Evolutionary conservation across 2,888 invertebrate genomes (phyloP).

Genomic region (Eupithecia tripunctaria): DNA sequence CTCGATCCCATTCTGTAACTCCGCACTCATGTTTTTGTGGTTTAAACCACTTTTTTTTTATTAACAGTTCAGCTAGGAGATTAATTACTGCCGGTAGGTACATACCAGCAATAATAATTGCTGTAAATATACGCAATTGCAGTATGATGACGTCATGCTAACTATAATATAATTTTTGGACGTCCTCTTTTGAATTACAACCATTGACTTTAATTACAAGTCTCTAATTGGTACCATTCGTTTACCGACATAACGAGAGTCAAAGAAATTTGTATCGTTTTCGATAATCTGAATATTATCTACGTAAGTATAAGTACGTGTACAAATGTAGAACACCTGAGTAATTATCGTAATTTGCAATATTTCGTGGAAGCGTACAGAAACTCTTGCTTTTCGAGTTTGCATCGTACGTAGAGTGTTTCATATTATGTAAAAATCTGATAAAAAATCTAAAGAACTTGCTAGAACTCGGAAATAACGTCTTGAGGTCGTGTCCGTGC

Average conservation of each 20-base stretch:
- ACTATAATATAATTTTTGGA: not conserved
- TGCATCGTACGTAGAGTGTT: not conserved
- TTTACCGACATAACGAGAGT: not conserved
- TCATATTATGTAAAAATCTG: not conserved
- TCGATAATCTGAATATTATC: not conserved
- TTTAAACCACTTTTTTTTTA: not conserved
- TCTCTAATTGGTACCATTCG: no score
- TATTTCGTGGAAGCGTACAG: not conserved
- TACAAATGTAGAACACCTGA: not conserved
- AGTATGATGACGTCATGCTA: not conserved
- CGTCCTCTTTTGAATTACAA: constrained; percentile 1
- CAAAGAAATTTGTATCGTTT: not conserved
- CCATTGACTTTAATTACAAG: not conserved
- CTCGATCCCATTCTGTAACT: no score
- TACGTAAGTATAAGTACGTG: not conserved
- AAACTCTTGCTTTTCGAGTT: not conserved
- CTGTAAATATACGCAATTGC: not conserved
- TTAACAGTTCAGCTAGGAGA: not conserved
- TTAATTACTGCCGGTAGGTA: not conserved
- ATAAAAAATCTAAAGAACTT: not conserved
- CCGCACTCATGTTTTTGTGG: no score
- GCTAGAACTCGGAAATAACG: not conserved
- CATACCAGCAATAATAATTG: not conserved
- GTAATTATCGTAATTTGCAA: not conserved
- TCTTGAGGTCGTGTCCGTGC: not conserved